These are phyloP conservation scores for Phrynocephalus vlangalii DNA, from an alignment of 2,797 vertebrate genomes.

Conservation along the genomic window DNA sequence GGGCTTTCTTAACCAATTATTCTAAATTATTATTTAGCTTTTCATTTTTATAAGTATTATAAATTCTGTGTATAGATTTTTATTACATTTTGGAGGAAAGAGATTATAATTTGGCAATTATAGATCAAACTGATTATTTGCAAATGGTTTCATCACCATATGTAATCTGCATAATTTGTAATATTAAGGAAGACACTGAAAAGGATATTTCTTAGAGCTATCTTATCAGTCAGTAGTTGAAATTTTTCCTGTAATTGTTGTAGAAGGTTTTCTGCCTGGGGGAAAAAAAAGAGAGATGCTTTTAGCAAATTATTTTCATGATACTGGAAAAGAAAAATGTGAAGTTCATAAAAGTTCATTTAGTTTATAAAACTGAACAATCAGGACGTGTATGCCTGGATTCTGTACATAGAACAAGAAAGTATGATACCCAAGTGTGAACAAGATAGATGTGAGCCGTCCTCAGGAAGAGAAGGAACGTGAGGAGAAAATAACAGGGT, in stretches of 20 bases:
- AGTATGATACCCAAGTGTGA: no score
- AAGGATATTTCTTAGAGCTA: constrained; percentile 90
- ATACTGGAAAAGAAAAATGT: neutral
- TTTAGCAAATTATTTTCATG: neutral
- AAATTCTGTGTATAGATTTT: neutral
- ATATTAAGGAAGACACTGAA: constrained; percentile 23
- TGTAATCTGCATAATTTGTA: accelerated
- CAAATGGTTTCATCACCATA: neutral
- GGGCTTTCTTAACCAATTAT: neutral
- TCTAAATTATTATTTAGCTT: neutral
- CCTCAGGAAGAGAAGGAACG: no score
- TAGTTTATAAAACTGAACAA: neutral
- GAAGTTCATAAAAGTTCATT: neutral
- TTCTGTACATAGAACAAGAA: neutral
- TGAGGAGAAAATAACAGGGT: no score
- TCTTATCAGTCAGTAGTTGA: constrained; percentile 79
- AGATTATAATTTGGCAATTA: neutral
- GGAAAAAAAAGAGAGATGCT: neutral
- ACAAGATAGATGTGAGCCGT: no score
- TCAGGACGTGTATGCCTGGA: neutral
- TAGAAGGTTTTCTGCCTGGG: constrained; percentile 87
- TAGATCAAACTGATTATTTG: neutral
- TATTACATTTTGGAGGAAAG: neutral
- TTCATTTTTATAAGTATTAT: neutral
- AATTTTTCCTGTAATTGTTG: constrained; percentile 84